Evolutionary conservation across 2,797 vertebrate species (phyloP), one percentile per base, ranked within the genome.

Genomic region (Halcyon smyrnensis): DNA sequence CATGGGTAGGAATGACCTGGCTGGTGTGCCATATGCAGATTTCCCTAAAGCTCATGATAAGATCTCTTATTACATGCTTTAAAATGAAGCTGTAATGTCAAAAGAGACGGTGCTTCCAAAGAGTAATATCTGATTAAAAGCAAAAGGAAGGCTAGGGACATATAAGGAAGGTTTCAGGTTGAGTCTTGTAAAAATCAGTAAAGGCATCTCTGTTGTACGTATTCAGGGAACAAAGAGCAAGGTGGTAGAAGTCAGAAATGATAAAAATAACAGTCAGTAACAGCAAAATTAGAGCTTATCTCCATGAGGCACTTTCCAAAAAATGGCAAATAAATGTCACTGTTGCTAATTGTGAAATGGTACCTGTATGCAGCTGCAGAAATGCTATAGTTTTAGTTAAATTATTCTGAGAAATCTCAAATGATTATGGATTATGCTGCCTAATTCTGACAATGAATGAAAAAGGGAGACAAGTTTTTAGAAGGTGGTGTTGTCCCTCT

Each of bases 281-380:
- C 32, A 79, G 19, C 11, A n/a, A 74, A 87, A 46, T 8, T 60
- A 21, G 23, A 85, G 4, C 11, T 77, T 84, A 24, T 7, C 76
- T 18, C 25, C 13, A 0, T 36, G 14, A 93, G 15, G 45, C 0
- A 0, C 39, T 6, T 0, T 21, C 23, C 9, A 67, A 91, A 81
- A 91, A 75, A 41, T 8, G 18, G 41, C 37, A 56, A 46, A 19
- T 71, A 23, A 41, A 74, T 56, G 39, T 60, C 25, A 77, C 6
- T 45, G 39, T 43, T 59, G 6, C 7, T 68, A 48, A 41, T 69
- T 87, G 27, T 67, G 60, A 83, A 82, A 39, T 41, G 14, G 13
- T 37, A 56, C 20, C 25, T 80, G 20, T 27, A 5, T 30, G 15
- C 34, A 79, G 12, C 32, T 30, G 56, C 25, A 91, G 60, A 74